Evolutionary conservation across 2,113 vertebrate species (phyloP).

Genomic region (Xenopus laevis): DNA sequence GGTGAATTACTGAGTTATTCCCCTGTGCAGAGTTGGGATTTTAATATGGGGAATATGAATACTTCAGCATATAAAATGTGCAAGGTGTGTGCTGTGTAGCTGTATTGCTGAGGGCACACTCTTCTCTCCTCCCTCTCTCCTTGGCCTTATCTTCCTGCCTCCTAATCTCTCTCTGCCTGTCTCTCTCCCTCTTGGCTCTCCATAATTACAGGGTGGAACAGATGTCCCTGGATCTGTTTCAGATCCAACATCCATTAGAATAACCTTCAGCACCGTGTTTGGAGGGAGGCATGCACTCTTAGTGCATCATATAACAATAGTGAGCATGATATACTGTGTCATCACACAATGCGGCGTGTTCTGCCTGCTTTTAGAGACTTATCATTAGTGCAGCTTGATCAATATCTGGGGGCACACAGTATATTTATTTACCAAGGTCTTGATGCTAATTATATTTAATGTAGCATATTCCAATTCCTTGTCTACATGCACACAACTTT

Average conservation of each 20-base stretch:
- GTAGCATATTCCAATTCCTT: too few species aligned
- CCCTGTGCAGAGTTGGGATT: too few species aligned
- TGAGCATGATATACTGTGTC: too few species aligned
- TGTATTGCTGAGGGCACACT: conserved; percentile 35
- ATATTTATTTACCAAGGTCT: too few species aligned
- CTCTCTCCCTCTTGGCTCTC: conserved; percentile 43
- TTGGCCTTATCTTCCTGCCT: conserved; percentile 45
- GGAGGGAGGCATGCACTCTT: conserved; percentile 20
- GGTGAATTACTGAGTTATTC: too few species aligned
- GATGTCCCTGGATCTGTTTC: conserved; percentile 44
- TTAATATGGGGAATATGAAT: too few species aligned
- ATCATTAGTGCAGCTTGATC: too few species aligned
- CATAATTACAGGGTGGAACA: conserved; percentile 44
- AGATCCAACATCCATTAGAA: conserved; percentile 46
- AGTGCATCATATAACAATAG: conserved; percentile 21
- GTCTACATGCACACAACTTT: too few species aligned
- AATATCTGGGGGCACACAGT: too few species aligned
- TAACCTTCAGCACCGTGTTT: conserved; percentile 43
- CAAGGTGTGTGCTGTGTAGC: conserved; percentile 20
- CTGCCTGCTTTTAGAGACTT: too few species aligned
- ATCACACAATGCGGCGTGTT: too few species aligned
- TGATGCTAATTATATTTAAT: too few species aligned
- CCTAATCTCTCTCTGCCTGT: conserved; percentile 34
- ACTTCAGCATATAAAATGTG: conserved; percentile 17
- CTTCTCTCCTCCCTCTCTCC: conserved; percentile 43